phyloP scores from a whole-genome alignment of 2,888 invertebrate species.

The Operophtera brumata region DNA sequence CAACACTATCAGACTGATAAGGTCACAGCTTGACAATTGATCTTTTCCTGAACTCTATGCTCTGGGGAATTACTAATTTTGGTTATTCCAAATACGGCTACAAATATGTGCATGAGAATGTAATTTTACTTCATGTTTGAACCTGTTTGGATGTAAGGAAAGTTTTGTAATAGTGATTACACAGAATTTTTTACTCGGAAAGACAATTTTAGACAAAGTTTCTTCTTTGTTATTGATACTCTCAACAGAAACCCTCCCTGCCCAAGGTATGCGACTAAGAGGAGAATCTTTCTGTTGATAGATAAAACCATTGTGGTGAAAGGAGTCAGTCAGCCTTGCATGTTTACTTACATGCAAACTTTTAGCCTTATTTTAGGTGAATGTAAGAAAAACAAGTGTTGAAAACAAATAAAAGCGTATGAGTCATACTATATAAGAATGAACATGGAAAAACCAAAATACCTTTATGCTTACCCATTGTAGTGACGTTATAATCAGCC shows the following conservation, averaged over 20 bases:
- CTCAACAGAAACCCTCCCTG: no score
- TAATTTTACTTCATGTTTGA: no score
- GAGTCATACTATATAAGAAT: conserved; percentile 40
- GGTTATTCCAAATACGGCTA: background rate
- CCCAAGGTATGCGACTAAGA: no score
- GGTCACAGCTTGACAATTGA: background rate
- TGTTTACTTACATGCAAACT: no score
- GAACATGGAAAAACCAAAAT: conserved; percentile 69
- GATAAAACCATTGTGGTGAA: background rate
- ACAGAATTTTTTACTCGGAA: no score
- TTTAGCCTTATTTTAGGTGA: background rate
- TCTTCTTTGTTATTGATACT: no score
- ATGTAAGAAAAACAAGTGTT: background rate
- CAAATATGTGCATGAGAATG: no score
- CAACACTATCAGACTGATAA: background rate
- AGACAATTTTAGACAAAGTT: no score
- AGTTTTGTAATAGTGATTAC: no score
- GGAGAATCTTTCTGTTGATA: no score
- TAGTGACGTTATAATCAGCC: conserved; percentile 74
- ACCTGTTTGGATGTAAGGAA: no score
- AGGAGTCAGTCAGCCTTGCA: background rate
- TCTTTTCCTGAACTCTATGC: background rate
- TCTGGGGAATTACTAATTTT: background rate
- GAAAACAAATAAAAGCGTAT: conserved; percentile 31
- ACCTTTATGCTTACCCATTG: conserved; percentile 79